Evolutionary conservation across 2,113 vertebrate genomes (phyloP).

Genomic region (Nothocercus julius): DNA sequence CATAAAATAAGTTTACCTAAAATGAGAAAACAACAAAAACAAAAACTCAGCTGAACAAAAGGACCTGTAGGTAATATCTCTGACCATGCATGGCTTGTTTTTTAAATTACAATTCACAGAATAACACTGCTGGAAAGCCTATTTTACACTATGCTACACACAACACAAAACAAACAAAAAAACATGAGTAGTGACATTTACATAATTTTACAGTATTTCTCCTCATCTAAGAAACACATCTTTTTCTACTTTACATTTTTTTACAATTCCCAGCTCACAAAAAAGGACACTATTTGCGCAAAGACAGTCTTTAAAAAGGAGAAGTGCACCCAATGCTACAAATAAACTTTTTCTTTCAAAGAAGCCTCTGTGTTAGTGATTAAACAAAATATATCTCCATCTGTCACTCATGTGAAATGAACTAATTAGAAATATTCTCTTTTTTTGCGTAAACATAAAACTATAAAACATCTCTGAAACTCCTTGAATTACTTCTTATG

Average conservation of each 20-base stretch:
- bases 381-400: conserved; percentile 48
- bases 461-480: conserved; percentile 28
- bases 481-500: background rate
- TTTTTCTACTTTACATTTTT: conserved; percentile 78
- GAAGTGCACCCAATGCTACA: conserved; percentile 76
- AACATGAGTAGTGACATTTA: conserved; percentile 80
- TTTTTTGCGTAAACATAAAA: conserved; percentile 20
- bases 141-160: conserved; percentile 89
- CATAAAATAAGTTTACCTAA: conserved; percentile 63
- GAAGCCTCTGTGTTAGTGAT: conserved; percentile 36
- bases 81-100: conserved; percentile 81
- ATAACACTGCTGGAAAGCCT: conserved; percentile 86
- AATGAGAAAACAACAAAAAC: conserved; percentile 64
- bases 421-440: background rate
- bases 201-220: conserved; percentile 85
- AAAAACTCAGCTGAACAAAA: conserved; percentile 17
- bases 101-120: conserved; percentile 89
- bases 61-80: conserved; percentile 39
- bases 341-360: conserved; percentile 56
- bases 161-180: background rate
- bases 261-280: conserved; percentile 77
- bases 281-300: conserved; percentile 53
- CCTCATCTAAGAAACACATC: conserved; percentile 72
- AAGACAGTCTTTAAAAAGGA: conserved; percentile 63
- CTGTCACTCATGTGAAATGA: conserved; percentile 49